Conservation (phyloP, 1,140 invertebrate species). For the Spodoptera frugiperda region DNA sequence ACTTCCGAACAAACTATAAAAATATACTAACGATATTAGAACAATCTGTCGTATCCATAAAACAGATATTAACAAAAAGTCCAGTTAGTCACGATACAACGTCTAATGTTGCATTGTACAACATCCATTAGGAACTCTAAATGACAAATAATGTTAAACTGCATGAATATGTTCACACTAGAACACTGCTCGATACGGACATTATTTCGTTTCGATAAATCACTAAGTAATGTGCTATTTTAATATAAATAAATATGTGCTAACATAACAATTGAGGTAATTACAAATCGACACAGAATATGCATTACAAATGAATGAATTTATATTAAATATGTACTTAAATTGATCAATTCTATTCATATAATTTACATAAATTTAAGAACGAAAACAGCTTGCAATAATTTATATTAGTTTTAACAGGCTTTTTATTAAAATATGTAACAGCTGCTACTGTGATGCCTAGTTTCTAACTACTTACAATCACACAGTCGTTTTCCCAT, state of each 20-base stretch:
- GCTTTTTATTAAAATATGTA: slow-evolving; percentile 51
- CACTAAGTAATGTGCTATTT: slow-evolving; percentile 7
- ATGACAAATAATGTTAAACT: slow-evolving; percentile 54
- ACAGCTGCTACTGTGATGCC: slow-evolving; percentile 60
- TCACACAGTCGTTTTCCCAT: slow-evolving; percentile 53
- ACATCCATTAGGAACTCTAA: slow-evolving; percentile 54
- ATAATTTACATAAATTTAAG: background rate
- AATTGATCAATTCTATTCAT: slow-evolving; percentile 4
- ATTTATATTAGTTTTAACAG: slow-evolving; percentile 48
- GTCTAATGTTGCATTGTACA: background rate
- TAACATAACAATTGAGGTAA: slow-evolving; percentile 46
- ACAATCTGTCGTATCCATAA: background rate
- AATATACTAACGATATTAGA: background rate
- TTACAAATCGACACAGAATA: slow-evolving; percentile 50
- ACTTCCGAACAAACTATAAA: background rate
- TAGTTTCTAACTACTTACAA: slow-evolving; percentile 54
- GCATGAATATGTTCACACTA: slow-evolving; percentile 58
- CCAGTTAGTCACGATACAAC: background rate
- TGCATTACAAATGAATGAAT: slow-evolving; percentile 10
- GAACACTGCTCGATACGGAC: slow-evolving; percentile 39
- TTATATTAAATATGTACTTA: slow-evolving; percentile 29
- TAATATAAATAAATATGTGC: slow-evolving; percentile 35
- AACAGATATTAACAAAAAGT: background rate
- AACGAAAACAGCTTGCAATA: background rate
- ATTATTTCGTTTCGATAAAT: slow-evolving; percentile 15